A percentile compares a stretch with the other conserved stretches of the same genome.
Evolutionary conservation across 2,888 invertebrate species (phyloP).

Genomic region (Polyommatus icarus): DNA sequence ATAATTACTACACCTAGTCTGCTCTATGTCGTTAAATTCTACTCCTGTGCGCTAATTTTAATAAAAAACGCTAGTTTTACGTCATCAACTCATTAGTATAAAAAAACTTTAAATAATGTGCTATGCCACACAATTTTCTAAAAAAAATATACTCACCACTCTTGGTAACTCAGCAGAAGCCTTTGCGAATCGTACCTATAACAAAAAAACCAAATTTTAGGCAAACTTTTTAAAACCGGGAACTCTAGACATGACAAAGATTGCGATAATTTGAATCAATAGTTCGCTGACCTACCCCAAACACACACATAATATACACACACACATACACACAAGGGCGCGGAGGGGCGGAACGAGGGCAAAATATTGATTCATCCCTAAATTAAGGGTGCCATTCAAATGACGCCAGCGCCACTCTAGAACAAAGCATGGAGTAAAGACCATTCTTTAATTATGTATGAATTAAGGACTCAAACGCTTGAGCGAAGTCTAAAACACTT

Average conservation of each 20-base stretch:
- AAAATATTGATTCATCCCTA: slow-evolving; percentile 64
- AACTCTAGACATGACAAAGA: background rate
- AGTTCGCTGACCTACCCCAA: slow-evolving; percentile 57
- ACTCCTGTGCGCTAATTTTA: no score
- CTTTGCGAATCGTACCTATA: background rate
- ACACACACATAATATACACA: slow-evolving; percentile 46
- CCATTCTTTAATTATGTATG: slow-evolving; percentile 8
- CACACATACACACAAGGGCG: slow-evolving; percentile 48
- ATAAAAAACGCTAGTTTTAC: no score
- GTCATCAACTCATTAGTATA: no score
- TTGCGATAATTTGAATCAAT: slow-evolving; percentile 51
- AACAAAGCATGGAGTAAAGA: slow-evolving; percentile 18
- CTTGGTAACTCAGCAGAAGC: background rate
- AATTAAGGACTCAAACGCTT: background rate
- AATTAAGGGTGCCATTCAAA: slow-evolving; percentile 41
- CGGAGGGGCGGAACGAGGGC: slow-evolving; percentile 50
- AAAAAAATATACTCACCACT: background rate
- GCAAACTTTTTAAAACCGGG: background rate
- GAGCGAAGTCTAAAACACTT: slow-evolving; percentile 2
- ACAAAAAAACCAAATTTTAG: background rate
- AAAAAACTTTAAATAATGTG: no score
- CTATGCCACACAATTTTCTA: background rate
- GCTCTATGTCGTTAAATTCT: no score
- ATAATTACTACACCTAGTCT: background rate
- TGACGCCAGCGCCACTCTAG: slow-evolving; percentile 31